phyloP scores from a whole-genome alignment of 1,140 invertebrate species.

The Marisa cornuarietis region DNA sequence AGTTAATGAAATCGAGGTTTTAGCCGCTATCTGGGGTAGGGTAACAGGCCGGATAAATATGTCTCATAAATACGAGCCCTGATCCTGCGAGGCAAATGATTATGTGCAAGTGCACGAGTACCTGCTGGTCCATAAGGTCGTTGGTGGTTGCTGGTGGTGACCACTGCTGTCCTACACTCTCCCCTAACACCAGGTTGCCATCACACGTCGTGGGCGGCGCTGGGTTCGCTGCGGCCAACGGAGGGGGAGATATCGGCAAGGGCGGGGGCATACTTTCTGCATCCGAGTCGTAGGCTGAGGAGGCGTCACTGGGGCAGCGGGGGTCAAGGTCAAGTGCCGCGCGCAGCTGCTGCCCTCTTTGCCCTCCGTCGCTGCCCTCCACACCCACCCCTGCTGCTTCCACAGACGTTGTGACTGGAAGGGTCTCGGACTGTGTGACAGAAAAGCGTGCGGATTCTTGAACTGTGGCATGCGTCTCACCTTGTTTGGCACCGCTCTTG shows the following conservation, averaged over 20 bases:
- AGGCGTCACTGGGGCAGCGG: not conserved
- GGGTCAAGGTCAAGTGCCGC: not conserved
- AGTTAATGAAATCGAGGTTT: too few species aligned
- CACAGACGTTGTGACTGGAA: not conserved
- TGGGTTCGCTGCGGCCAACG: constrained; percentile 18
- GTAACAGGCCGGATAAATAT: too few species aligned
- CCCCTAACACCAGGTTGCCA: not conserved
- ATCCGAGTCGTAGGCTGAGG: constrained; percentile 22
- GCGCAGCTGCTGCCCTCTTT: not conserved
- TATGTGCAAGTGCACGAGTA: too few species aligned
- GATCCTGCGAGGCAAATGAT: too few species aligned
- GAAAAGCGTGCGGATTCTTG: too few species aligned
- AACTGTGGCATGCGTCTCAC: too few species aligned
- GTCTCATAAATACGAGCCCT: too few species aligned
- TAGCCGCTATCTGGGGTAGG: too few species aligned
- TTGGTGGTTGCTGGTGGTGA: not conserved
- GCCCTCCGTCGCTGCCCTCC: not conserved
- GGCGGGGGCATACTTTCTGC: constrained; percentile 39
- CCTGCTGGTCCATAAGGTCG: too few species aligned
- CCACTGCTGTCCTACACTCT: not conserved
- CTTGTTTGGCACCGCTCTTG: not conserved
- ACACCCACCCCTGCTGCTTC: not conserved
- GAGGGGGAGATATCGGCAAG: constrained; percentile 38
- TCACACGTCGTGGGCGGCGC: not conserved
- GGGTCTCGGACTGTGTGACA: not conserved